A percentile compares a stretch with the other conserved stretches of the same genome.
Evolutionary conservation across 2,888 invertebrate genomes (phyloP).

Genomic region (Catocala fraxini): DNA sequence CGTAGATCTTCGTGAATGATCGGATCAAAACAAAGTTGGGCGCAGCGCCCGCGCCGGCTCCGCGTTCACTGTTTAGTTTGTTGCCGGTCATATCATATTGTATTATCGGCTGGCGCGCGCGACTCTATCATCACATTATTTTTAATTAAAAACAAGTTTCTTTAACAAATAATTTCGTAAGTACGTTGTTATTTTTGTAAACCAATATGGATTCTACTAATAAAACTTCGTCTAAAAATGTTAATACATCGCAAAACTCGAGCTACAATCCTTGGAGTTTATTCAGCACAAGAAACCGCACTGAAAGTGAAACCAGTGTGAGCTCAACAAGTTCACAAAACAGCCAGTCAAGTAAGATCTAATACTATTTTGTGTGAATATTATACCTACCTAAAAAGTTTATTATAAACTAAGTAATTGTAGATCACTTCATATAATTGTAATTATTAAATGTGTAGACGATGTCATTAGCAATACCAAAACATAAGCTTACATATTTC

Average conservation of each 20-base stretch:
- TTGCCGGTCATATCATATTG: constrained; percentile 68
- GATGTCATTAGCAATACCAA: too few species aligned
- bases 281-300: constrained; percentile 72
- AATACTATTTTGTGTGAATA: too few species aligned
- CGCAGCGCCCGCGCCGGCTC: constrained; percentile 39
- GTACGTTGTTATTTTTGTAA: constrained; percentile 26
- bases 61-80: constrained; percentile 58
- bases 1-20: constrained; percentile 69
- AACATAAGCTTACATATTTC: too few species aligned
- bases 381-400: too few species aligned
- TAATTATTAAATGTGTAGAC: too few species aligned
- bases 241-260: constrained; percentile 58
- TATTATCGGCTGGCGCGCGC: constrained; percentile 68
- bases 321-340: constrained; percentile 66
- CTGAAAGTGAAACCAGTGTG: constrained; percentile 80
- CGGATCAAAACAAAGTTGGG: constrained; percentile 77
- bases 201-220: constrained; percentile 72
- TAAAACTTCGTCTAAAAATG: constrained; percentile 64
- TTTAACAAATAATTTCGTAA: too few species aligned
- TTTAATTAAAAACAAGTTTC: too few species aligned
- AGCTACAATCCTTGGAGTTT: constrained; percentile 81
- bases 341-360: constrained; percentile 70
- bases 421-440: too few species aligned
- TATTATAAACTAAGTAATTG: too few species aligned
- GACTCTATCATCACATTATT: constrained; percentile 31